Percentiles rank a stretch among this genome's conserved stretches.
These are phyloP conservation scores for Drosophila serrata DNA, from an alignment of 1,140 invertebrate genomes.

Conservation along the genomic window DNA sequence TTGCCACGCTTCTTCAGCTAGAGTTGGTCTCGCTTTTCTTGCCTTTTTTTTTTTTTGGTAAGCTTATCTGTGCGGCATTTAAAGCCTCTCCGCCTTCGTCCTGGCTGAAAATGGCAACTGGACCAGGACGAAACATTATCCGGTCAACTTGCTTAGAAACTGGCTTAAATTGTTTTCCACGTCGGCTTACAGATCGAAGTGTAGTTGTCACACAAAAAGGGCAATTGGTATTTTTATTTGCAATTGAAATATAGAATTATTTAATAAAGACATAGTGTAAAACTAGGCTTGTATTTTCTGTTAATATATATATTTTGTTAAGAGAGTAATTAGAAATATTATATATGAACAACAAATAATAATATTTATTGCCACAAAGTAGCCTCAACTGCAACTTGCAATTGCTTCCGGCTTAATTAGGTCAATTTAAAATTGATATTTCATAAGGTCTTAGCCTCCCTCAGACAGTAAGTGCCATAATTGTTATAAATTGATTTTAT, in stretches of 20 bases:
- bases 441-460: background rate
- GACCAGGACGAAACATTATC: conserved; percentile 15
- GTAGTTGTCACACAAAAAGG: conserved; percentile 7
- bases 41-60: background rate
- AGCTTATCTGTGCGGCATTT: conserved; percentile 46
- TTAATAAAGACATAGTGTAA: no score
- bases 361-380: no score
- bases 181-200: background rate
- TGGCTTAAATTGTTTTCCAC: conserved; percentile 13
- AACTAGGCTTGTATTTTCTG: background rate
- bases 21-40: conserved; percentile 10
- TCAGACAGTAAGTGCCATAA: background rate
- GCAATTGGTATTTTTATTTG: background rate
- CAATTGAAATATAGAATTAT: no score
- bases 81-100: conserved; percentile 18
- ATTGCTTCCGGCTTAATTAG: background rate
- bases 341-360: no score
- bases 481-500: conserved; percentile 6
- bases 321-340: no score
- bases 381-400: no score
- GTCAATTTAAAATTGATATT: background rate
- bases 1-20: conserved; percentile 40
- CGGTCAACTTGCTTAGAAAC: conserved; percentile 32
- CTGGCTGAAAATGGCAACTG: conserved; percentile 24
- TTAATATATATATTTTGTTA: no score